phyloP scores from a whole-genome alignment of 64 coral and sea anemone species.

The Acropora yongei region DNA sequence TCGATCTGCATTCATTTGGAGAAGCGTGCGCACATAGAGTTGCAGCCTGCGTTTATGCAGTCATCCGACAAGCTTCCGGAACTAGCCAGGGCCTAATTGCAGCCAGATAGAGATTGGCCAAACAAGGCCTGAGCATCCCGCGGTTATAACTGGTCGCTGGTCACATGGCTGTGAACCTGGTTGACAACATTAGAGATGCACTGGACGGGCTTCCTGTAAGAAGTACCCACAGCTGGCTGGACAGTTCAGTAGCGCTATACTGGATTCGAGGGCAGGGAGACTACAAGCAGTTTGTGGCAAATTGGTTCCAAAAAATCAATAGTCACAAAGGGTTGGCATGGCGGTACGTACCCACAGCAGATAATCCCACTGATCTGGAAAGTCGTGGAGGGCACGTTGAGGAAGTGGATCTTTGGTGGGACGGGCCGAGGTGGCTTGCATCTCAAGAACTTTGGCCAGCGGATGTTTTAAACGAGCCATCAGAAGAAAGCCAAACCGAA shows the following conservation, averaged over 20 bases:
- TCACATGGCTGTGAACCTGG: constrained; percentile 20
- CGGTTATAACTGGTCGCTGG: constrained; percentile 5
- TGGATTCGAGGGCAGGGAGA: constrained; percentile 26
- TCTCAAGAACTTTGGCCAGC: neutral
- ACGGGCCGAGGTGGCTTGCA: neutral
- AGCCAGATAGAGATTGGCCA: constrained; percentile 17
- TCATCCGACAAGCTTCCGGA: constrained; percentile 2
- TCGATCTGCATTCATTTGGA: constrained; percentile 7
- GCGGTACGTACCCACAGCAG: constrained; percentile 4
- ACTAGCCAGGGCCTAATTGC: constrained; percentile 11
- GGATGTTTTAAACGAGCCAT: neutral
- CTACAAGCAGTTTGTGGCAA: neutral
- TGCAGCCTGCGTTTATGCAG: constrained; percentile 31
- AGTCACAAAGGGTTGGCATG: constrained; percentile 7
- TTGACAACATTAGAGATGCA: neutral
- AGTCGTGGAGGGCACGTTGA: neutral
- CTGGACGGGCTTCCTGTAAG: constrained; percentile 10
- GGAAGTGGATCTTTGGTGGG: neutral
- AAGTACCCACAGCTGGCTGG: constrained; percentile 20
- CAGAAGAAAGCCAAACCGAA: constrained; percentile 17
- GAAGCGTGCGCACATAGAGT: neutral
- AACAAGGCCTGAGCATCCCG: constrained; percentile 43
- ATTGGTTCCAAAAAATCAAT: constrained; percentile 11
- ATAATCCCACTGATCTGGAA: constrained; percentile 21
- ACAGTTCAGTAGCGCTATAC: constrained; percentile 25